Base-by-base conservation (phyloP, 1,140 invertebrate species). In the Drosophila mauritiana region DNA sequence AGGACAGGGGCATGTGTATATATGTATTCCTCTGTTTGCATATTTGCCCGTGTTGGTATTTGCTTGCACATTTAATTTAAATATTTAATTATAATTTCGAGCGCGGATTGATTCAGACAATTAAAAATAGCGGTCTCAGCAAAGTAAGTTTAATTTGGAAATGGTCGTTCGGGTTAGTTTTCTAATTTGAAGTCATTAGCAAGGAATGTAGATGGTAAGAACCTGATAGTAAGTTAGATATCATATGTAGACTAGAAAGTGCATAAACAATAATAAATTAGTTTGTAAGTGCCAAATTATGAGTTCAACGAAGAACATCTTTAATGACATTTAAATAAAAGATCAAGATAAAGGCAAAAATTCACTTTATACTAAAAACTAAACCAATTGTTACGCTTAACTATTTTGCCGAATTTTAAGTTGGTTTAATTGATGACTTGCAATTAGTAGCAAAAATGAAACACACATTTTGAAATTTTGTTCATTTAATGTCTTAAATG, bases 81-180 rank as follows among this genome's bases (percentile, higher is more conserved):
- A 86, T 86, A 86, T 86, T 86, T 86, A 86, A 86, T 86, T 86
- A 88, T 82, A 86, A 86, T 88, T 82, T 82, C 59, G 78, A 86
- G 83, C 83, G 83, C 79, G 83, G 63, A 86, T 86, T 86, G 83
- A 86, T 86, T 86, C 83, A 88, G 55, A 88, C 83, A 86, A 86
- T 86, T 88, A 88, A 88, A 86, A 82, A 69, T 69, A 49, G 65
- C 79, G 64, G 62, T 57, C 58, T 45, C 42, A 58, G 51, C 53
- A 13, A 39, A 17, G 11, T 25, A 48, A 22, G 13, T 34, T 63
- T 63, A 42, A 63, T 31, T 63, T 39, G 25, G 36, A 54, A 25
- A 8, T 15, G 15, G 3, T 20, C 12, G 8, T 7, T 22, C 0
- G 1, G 25, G 8, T 5, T 51, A 15, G n/a, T 17, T 51, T 12